Conservation (phyloP, 1,140 invertebrate species). For the Lepidurus apus region DNA sequence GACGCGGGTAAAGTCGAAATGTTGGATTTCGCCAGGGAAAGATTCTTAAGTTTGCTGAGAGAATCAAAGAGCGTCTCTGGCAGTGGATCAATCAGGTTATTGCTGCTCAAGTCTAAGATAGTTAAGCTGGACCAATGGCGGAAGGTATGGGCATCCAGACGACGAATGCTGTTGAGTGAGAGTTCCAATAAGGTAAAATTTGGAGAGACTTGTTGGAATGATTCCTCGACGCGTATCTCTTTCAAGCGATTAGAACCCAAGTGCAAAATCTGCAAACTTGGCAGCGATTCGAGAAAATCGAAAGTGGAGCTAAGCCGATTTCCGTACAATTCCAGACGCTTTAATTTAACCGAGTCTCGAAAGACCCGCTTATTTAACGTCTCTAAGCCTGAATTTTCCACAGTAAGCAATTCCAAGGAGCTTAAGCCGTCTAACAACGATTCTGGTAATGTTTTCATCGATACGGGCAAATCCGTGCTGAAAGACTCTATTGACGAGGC, state of each 20-base stretch:
- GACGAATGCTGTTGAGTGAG: neutral
- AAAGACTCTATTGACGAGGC: neutral
- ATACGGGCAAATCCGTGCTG: neutral
- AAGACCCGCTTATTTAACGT: neutral
- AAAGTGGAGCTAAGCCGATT: neutral
- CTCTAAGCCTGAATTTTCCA: neutral
- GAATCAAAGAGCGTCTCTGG: neutral
- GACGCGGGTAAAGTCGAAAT: conserved; percentile 22
- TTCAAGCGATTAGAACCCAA: conserved; percentile 19
- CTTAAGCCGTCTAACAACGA: neutral
- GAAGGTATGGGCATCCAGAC: conserved; percentile 27
- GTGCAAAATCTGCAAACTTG: conserved; percentile 18
- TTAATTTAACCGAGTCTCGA: neutral
- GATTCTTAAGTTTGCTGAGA: conserved; percentile 21
- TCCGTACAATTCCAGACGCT: neutral
- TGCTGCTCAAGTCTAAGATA: conserved; percentile 25
- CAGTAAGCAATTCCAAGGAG: neutral
- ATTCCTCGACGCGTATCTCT: neutral
- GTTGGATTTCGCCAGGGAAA: conserved; percentile 27
- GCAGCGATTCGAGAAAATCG: neutral
- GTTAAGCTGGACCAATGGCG: conserved; percentile 21
- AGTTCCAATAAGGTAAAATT: conserved; percentile 24
- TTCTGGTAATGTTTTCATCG: neutral
- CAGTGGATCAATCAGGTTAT: conserved; percentile 14
- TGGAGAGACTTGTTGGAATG: neutral